These are phyloP conservation scores for Volucella inanis DNA, from an alignment of 2,888 invertebrate genomes.

Conservation along the genomic window DNA sequence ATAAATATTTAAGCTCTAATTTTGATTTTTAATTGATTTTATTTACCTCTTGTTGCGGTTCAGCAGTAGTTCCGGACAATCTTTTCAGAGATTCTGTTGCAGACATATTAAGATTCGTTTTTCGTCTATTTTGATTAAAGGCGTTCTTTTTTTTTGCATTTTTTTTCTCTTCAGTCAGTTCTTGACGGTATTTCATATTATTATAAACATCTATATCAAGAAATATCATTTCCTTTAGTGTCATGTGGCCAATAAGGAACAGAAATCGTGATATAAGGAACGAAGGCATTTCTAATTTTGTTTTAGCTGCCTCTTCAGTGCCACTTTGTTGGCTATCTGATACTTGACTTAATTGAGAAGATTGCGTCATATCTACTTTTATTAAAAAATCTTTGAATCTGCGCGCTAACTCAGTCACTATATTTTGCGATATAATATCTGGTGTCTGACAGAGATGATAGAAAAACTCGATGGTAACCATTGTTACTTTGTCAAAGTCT, in stretches of 20 bases:
- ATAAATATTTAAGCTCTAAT: not conserved
- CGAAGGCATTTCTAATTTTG: conserved; percentile 77
- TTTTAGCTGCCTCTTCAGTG: conserved; percentile 74
- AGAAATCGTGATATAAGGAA: conserved; percentile 84
- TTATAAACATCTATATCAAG: conserved; percentile 92
- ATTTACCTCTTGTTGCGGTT: conserved; percentile 81
- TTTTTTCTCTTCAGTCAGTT: conserved; percentile 81
- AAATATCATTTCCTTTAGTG: conserved; percentile 90
- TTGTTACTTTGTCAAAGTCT: conserved; percentile 84
- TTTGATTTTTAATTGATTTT: not conserved
- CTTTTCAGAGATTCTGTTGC: conserved; percentile 82
- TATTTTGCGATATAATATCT: conserved; percentile 84
- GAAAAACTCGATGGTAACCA: conserved; percentile 84
- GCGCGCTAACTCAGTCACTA: conserved; percentile 84
- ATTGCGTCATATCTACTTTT: conserved; percentile 77
- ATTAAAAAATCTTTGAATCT: conserved; percentile 83
- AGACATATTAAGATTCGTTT: conserved; percentile 80
- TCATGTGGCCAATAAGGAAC: conserved; percentile 89
- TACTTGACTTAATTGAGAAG: conserved; percentile 76
- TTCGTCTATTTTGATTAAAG: conserved; percentile 77
- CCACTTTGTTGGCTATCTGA: conserved; percentile 77
- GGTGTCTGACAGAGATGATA: conserved; percentile 86
- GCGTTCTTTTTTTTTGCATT: conserved; percentile 81
- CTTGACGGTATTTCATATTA: conserved; percentile 89
- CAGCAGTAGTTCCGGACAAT: conserved; percentile 80